Evolutionary conservation across 2,113 vertebrate species (phyloP).

Genomic region (Campylomormyrus tamandua): DNA sequence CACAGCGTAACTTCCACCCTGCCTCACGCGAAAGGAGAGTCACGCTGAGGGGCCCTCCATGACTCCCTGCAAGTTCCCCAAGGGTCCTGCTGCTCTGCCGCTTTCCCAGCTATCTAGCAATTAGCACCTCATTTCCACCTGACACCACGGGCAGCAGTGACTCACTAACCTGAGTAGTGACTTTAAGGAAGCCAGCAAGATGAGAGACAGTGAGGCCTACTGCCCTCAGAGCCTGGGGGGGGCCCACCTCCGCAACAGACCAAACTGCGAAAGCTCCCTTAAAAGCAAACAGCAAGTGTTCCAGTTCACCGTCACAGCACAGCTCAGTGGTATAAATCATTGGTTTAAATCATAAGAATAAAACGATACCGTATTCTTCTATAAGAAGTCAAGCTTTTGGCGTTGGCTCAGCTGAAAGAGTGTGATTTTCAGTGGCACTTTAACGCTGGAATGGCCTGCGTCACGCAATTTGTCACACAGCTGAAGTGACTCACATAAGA

Average conservation of each 20-base stretch:
- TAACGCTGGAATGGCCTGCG: not conserved
- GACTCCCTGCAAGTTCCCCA: not conserved
- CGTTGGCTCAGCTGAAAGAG: not conserved
- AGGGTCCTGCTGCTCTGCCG: not conserved
- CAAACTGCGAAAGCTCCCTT: not conserved
- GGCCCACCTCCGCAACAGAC: not conserved
- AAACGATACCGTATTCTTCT: not conserved
- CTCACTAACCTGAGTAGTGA: not conserved
- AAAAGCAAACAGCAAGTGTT: not conserved
- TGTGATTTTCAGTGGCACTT: not conserved
- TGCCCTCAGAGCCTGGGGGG: not conserved
- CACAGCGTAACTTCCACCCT: not conserved
- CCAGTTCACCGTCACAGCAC: not conserved
- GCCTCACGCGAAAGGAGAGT: not conserved
- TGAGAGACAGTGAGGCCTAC: not conserved
- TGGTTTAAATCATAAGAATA: not conserved
- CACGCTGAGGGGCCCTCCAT: not conserved
- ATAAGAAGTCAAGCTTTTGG: not conserved
- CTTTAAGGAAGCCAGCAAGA: not conserved
- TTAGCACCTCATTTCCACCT: conserved; percentile 2
- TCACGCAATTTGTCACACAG: not conserved
- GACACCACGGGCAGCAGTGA: not conserved
- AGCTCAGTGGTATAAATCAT: not conserved
- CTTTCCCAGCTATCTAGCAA: not conserved
- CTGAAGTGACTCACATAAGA: not conserved